A percentile compares a stretch with the other conserved stretches of the same genome.
These are phyloP conservation scores for Porites australiensis DNA, from an alignment of 64 coral and sea anemone species.

Conservation along the genomic window DNA sequence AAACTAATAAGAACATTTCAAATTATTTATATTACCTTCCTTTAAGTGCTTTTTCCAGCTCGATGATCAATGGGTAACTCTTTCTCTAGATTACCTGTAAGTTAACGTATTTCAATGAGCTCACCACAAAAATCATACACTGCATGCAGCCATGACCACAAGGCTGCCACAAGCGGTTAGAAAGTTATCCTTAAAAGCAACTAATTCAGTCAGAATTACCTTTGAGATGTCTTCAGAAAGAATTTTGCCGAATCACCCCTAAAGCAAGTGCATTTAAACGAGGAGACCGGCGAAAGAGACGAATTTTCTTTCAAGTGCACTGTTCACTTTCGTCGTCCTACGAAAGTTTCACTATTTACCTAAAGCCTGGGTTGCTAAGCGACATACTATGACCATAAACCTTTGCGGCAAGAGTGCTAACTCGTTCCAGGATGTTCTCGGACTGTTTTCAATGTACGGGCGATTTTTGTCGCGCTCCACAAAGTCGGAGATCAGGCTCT, in stretches of 20 bases:
- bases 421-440: too few species aligned
- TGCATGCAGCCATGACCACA: too few species aligned
- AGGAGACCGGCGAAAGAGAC: too few species aligned
- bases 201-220: not conserved
- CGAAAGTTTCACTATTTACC: not conserved
- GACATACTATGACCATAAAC: not conserved
- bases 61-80: not conserved
- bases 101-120: not conserved
- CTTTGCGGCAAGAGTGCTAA: constrained; percentile 19
- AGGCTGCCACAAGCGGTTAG: too few species aligned
- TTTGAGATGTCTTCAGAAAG: not conserved
- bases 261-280: not conserved
- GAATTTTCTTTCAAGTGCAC: too few species aligned
- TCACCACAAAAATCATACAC: too few species aligned
- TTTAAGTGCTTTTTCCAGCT: not conserved
- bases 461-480: too few species aligned
- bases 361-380: not conserved
- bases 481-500: too few species aligned
- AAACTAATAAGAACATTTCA: too few species aligned
- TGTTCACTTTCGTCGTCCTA: too few species aligned
- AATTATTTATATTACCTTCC: not conserved
- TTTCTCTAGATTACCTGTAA: constrained; percentile 4
- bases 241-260: not conserved
- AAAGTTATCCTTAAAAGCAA: too few species aligned
- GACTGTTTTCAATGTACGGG: too few species aligned